phyloP scores from a whole-genome alignment of 1,140 invertebrate species.

The Lethrus apterus region DNA sequence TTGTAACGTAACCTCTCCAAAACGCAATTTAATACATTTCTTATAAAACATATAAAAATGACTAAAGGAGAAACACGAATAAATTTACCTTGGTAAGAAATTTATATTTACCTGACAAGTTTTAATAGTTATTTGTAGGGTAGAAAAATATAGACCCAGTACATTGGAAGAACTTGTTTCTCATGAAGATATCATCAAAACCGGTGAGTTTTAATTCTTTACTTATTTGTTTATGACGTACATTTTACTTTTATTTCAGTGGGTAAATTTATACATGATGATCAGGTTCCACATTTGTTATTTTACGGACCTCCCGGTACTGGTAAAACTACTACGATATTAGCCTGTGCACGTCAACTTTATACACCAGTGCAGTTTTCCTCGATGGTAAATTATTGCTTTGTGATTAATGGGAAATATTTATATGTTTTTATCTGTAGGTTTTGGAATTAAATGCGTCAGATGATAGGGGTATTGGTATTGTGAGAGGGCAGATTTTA shows the following conservation, averaged over 20 bases:
- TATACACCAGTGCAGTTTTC: slow-evolving; percentile 59
- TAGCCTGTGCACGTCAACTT: slow-evolving; percentile 91
- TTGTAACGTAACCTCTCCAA: too few relatives aligned
- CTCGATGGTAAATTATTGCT: slow-evolving; percentile 28
- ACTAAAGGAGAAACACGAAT: slow-evolving; percentile 12
- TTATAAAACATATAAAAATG: slow-evolving; percentile 12
- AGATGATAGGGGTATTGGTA: slow-evolving; percentile 96
- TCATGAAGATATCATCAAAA: slow-evolving; percentile 93
- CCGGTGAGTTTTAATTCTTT: slow-evolving; percentile 76
- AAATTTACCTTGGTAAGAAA: slow-evolving; percentile 25
- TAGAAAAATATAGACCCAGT: slow-evolving; percentile 95
- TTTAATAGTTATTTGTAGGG: slow-evolving; percentile 56
- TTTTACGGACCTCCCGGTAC: slow-evolving; percentile 99
- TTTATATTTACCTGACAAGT: slow-evolving; percentile 4
- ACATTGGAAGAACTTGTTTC: slow-evolving; percentile 90
- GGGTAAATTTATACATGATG: slow-evolving; percentile 84
- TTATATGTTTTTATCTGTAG: slow-evolving; percentile 40
- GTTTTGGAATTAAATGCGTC: slow-evolving; percentile 95
- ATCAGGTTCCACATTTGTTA: slow-evolving; percentile 90
- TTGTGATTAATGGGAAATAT: slow-evolving; percentile 73
- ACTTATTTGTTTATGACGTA: slow-evolving; percentile 35
- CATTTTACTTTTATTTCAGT: slow-evolving; percentile 57
- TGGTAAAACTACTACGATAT: slow-evolving; percentile 96
- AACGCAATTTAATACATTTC: too few relatives aligned
- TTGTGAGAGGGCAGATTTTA: slow-evolving; percentile 92